Conservation (phyloP, 2,797 vertebrate genomes). For the Sitta carolinensis region DNA sequence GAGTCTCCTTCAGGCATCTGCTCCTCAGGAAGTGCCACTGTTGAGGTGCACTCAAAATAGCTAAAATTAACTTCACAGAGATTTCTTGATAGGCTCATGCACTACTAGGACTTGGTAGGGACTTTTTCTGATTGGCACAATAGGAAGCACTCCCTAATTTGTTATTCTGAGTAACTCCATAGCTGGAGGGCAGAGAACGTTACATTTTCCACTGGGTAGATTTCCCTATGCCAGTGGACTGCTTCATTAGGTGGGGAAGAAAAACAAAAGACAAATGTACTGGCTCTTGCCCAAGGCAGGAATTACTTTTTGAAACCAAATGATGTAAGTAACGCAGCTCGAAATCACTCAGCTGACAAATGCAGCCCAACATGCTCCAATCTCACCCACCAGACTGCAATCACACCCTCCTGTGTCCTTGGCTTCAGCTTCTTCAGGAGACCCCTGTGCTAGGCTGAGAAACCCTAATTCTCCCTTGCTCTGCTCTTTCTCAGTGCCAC, state of each 20-base stretch:
- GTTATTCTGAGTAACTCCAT: conserved; percentile 38
- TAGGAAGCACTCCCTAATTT: not conserved
- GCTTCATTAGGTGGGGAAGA: conserved; percentile 53
- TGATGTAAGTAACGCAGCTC: conserved; percentile 4
- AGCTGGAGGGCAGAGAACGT: conserved; percentile 36
- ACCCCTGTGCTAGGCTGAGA: not conserved
- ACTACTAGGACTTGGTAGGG: not conserved
- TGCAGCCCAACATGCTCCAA: not conserved
- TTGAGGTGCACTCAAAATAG: not conserved
- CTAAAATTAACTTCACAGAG: not conserved
- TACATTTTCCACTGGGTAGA: conserved; percentile 31
- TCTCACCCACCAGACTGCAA: not conserved
- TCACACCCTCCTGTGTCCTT: not conserved
- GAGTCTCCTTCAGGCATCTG: not conserved
- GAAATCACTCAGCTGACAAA: conserved; percentile 37
- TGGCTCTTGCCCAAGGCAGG: conserved; percentile 47
- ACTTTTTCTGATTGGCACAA: not conserved
- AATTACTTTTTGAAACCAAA: conserved; percentile 52
- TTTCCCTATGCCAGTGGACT: not conserved
- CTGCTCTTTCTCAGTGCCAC: not conserved
- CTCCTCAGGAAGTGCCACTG: not conserved
- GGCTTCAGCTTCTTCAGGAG: not conserved
- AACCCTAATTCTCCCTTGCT: not conserved
- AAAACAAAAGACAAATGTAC: conserved; percentile 42
- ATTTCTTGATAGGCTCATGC: not conserved